Evolutionary conservation across 2,888 invertebrate species (phyloP).

Genomic region (Hyposoter didymator): DNA sequence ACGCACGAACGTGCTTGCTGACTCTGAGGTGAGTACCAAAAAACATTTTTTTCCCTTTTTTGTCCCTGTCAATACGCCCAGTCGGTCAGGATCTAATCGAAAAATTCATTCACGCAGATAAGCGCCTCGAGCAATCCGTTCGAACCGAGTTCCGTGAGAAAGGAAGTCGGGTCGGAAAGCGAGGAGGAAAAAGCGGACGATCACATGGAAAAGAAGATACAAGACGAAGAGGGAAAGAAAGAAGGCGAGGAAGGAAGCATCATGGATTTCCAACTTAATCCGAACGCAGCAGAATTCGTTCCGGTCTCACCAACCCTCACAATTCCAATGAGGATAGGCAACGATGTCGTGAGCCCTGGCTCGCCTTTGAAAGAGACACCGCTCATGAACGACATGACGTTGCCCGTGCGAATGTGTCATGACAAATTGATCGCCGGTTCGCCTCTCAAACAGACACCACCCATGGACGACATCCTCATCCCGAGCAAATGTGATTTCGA

Average conservation of each 20-base stretch:
- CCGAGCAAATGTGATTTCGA: constrained; percentile 87
- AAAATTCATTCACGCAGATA: constrained; percentile 67
- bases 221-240: constrained; percentile 50
- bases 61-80: background rate
- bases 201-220: constrained; percentile 22
- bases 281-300: constrained; percentile 94
- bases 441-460: constrained; percentile 88
- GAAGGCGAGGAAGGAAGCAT: constrained; percentile 31
- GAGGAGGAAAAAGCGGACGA: constrained; percentile 58
- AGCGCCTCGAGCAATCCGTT: constrained; percentile 64
- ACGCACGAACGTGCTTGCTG: constrained; percentile 72
- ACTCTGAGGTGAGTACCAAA: constrained; percentile 73
- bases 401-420: constrained; percentile 83
- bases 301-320: constrained; percentile 87
- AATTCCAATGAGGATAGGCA: constrained; percentile 83
- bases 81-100: background rate
- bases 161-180: background rate
- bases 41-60: background rate
- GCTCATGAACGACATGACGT: constrained; percentile 86
- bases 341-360: constrained; percentile 82
- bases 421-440: constrained; percentile 85
- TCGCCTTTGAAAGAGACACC: constrained; percentile 90
- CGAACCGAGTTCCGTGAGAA: background rate
- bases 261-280: constrained; percentile 92
- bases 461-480: constrained; percentile 86